Base-by-base conservation (phyloP, 53 echinoderm and acorn worm genomes). In the Actinopyga echinites region DNA sequence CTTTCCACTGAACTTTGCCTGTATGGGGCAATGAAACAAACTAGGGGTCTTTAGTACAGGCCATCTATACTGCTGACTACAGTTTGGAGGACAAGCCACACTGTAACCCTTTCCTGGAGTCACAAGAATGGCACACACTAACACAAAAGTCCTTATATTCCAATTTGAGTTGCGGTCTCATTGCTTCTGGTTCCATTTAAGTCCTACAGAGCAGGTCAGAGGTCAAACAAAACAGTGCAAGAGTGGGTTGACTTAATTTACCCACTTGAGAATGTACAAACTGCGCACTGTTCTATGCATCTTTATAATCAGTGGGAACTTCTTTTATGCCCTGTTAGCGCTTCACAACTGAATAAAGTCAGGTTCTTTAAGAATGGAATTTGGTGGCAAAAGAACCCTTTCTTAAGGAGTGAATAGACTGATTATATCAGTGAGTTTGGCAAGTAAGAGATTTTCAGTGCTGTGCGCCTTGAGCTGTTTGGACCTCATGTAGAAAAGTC, bases 171-270 rank as follows among this genome's bases (percentile, higher is more conserved):
- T 71, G 71, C n/a, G 71, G 71, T 71, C 71, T 71, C 71, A 71
- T 43, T 19, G 71, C 42, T 40, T 71, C 40, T 42, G 40, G 42
- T 37, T 71, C 40, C 71, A 71, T 25, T 24, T 25, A 71, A 71
- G 4, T 71, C 71, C 71, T 71, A 44, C 71, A 43, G 71, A 17
- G 71, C 42, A 71, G 71, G 71, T 71, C 37, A 71, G 23, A 71
- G 71, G 71, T 44, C 71, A 71, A 34, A 71, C 1, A 24, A 44
- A 43, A 71, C 71, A 71, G 42, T 43, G 40, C 40, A 71, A 28
- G 71, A 71, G 71, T 71, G 25, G 49, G 71, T 71, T 71, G 71
- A 71, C 71, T 71, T 71, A 71, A 71, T 71, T 71, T 71, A 71
- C 21, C 42, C 44, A 38, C 71, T 71, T 71, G 71, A 71, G 42